A percentile compares a stretch with the other conserved stretches of the same genome.
phyloP scores from a whole-genome alignment of 2,113 vertebrate species.

The Catagonus wagneri region DNA sequence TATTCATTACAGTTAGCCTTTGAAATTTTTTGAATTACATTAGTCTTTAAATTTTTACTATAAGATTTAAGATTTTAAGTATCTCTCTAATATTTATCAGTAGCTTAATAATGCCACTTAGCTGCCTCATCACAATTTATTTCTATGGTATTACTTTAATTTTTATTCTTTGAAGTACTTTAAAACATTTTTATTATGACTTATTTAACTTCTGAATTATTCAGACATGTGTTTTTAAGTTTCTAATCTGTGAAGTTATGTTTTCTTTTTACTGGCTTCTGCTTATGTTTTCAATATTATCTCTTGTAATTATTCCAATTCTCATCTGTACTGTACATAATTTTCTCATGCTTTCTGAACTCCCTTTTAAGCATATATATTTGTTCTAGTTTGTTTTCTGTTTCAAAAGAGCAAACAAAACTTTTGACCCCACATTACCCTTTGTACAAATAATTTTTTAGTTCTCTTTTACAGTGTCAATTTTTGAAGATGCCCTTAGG shows the following conservation, averaged over 20 bases:
- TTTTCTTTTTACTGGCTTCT: not conserved
- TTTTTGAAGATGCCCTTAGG: not conserved
- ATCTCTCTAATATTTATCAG: not conserved
- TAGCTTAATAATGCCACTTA: not conserved
- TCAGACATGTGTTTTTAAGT: not conserved
- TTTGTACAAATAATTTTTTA: not conserved
- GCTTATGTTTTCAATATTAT: not conserved
- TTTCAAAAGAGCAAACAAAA: not conserved
- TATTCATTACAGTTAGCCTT: constrained; percentile 13
- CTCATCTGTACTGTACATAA: not conserved
- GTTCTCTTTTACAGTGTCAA: not conserved
- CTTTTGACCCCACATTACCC: not conserved
- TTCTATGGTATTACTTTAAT: not conserved
- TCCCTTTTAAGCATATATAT: not conserved
- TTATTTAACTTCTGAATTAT: not conserved
- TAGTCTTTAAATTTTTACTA: not conserved
- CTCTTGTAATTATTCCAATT: not conserved
- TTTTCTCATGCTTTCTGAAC: not conserved
- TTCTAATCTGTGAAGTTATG: not conserved
- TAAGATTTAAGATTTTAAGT: not conserved
- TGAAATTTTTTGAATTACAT: not conserved
- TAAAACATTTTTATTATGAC: not conserved
- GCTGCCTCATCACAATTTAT: not conserved
- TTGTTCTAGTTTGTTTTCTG: constrained; percentile 3
- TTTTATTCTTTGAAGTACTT: constrained; percentile 57